Base-by-base conservation (phyloP, 2,797 vertebrate species). In the Etheostoma perlongum region DNA sequence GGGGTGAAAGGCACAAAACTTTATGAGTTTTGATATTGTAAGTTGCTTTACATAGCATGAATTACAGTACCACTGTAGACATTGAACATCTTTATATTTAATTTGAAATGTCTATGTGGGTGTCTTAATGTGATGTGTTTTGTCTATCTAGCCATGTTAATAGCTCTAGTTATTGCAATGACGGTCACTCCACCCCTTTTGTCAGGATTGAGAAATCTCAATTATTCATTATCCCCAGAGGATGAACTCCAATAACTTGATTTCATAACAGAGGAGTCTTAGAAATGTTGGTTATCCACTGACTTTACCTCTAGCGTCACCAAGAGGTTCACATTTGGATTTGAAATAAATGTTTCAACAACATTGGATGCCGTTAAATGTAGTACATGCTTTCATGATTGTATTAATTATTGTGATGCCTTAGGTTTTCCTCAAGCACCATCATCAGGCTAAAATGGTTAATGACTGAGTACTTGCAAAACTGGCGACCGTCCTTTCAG, bases 1-100 rank as follows among this genome's bases (percentile, higher is more conserved):
- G 25, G 52, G 27, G 25, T 65, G 36, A 71, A 69, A 67, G 36
- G 46, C 48, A 36, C 5, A 54, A 10, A 67, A 48, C 46, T 52
- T 36, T 46, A 6, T 2, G 25, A 33, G 12, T 65, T n/a, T 36
- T 19, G 19, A 47, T 44, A 47, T 36, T 60, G 25, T 46, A 59
- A 54, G 18, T 21, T 49, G 16, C 6, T 81, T 64, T 14, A 16
- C 25, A 9, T 13, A 1, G 27, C 30, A 62, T 52, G 11, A 40
- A 25, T 36, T 36, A 36, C 33, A 36, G 33, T 42, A 11, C 11
- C 33, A 52, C 12, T 5, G 15, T 36, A 36, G 10, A 36, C 33
- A 36, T 36, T 23, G 12, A 2, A 7, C 2, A 42, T 67, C 15
- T 52, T 47, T n/a, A 30, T 30, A 30, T 30, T 30, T 30, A 30